A percentile compares a stretch with the other conserved stretches of the same genome.
Evolutionary conservation across 2,797 vertebrate genomes (phyloP).

Genomic region (Bucorvus abyssinicus): DNA sequence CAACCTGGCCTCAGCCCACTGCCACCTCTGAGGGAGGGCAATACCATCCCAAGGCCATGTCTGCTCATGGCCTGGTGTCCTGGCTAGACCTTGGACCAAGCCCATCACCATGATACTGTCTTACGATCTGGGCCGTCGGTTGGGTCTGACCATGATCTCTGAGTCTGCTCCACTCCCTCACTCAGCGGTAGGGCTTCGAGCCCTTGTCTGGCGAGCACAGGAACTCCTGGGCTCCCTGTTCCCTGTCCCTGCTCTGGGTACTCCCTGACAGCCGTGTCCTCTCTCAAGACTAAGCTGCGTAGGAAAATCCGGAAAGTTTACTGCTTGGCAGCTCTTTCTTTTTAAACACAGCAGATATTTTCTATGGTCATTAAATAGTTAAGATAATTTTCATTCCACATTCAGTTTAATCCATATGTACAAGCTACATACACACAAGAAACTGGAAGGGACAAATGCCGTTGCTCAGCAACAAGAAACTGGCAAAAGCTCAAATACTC

Average conservation of each 20-base stretch:
- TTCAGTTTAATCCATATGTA: conserved; percentile 56
- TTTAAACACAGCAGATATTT: background rate
- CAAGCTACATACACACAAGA: conserved; percentile 25
- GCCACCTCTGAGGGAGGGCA: rapidly evolving
- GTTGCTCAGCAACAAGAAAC: conserved; percentile 72
- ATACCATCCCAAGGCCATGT: rapidly evolving
- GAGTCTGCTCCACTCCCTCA: rapidly evolving
- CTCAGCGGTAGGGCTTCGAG: rapidly evolving
- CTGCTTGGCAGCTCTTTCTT: background rate
- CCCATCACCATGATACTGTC: background rate
- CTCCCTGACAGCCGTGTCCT: background rate
- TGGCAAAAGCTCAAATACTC: conserved; percentile 57
- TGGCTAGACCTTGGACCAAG: background rate
- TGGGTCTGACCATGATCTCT: too few species aligned
- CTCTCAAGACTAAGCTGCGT: background rate
- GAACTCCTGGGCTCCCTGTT: rapidly evolving
- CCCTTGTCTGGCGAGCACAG: rapidly evolving
- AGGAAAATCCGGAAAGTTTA: background rate
- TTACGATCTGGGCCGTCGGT: background rate
- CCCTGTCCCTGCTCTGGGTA: background rate
- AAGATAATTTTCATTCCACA: conserved; percentile 1
- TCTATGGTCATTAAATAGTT: conserved; percentile 42
- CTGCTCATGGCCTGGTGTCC: background rate
- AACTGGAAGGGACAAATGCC: conserved; percentile 59
- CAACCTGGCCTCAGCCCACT: rapidly evolving